Evolutionary conservation across 2,888 invertebrate genomes (phyloP).

Genomic region (Thera britannica): DNA sequence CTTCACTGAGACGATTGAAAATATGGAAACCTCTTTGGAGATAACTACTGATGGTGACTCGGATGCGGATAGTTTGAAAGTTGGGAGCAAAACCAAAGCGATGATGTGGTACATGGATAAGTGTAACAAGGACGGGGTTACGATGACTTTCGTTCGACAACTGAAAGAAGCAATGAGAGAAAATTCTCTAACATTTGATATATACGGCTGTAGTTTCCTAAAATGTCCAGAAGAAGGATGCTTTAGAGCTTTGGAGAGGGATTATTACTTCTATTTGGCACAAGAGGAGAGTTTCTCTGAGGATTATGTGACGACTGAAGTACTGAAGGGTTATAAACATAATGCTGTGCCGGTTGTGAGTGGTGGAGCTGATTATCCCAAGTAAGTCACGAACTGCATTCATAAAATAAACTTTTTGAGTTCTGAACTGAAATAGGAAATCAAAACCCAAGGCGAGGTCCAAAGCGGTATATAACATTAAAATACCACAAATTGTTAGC

Average conservation of each 20-base stretch:
- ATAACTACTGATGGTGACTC: background rate
- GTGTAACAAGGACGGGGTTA: slow-evolving; percentile 44
- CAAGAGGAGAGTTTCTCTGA: slow-evolving; percentile 57
- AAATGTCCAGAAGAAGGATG: slow-evolving; percentile 58
- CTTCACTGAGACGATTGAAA: slow-evolving; percentile 47
- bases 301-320: slow-evolving; percentile 70
- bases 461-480: no score
- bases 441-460: no score
- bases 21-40: slow-evolving; percentile 5
- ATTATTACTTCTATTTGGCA: slow-evolving; percentile 72
- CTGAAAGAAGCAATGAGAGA: slow-evolving; percentile 70
- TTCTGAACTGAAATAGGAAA: no score
- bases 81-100: slow-evolving; percentile 48
- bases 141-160: slow-evolving; percentile 49
- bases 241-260: slow-evolving; percentile 49
- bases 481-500: no score
- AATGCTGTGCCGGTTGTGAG: slow-evolving; percentile 87
- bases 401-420: no score
- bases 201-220: slow-evolving; percentile 68
- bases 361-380: slow-evolving; percentile 86
- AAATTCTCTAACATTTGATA: slow-evolving; percentile 68
- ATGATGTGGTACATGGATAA: slow-evolving; percentile 52
- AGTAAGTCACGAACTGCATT: slow-evolving; percentile 55
- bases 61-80: slow-evolving; percentile 8
- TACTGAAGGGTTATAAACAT: slow-evolving; percentile 77